These are phyloP conservation scores for Psittacula echo DNA, from an alignment of 2,797 vertebrate genomes.

Conservation along the genomic window DNA sequence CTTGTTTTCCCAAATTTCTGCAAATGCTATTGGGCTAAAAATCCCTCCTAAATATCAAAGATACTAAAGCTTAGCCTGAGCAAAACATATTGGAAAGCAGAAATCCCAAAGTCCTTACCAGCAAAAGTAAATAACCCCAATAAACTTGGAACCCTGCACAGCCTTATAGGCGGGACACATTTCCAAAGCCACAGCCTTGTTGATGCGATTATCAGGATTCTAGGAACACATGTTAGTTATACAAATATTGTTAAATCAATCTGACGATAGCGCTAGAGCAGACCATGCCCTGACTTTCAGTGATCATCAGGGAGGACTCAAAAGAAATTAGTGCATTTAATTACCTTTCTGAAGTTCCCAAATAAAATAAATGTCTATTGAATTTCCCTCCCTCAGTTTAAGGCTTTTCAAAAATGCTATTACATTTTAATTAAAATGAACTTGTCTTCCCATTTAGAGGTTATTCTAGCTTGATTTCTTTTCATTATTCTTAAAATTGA, in stretches of 20 bases:
- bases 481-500: conserved; percentile 20
- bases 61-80: background rate
- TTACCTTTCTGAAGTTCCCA: conserved; percentile 27
- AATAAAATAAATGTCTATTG: conserved; percentile 42
- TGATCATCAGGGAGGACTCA: background rate
- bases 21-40: background rate
- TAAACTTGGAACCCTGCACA: background rate
- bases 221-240: background rate
- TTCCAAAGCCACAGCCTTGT: background rate
- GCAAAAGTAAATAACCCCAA: background rate
- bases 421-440: conserved; percentile 54
- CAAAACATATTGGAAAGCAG: background rate
- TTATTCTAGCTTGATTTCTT: background rate
- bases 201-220: background rate
- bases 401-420: conserved; percentile 28
- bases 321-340: conserved; percentile 53
- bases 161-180: background rate
- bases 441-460: background rate
- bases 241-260: conserved; percentile 51
- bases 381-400: background rate
- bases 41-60: background rate
- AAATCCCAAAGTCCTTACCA: background rate
- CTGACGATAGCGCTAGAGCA: background rate
- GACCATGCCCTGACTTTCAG: background rate
- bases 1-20: background rate